Evolutionary conservation across 2,113 vertebrate species (phyloP).

Genomic region (Dasypus novemcinctus): DNA sequence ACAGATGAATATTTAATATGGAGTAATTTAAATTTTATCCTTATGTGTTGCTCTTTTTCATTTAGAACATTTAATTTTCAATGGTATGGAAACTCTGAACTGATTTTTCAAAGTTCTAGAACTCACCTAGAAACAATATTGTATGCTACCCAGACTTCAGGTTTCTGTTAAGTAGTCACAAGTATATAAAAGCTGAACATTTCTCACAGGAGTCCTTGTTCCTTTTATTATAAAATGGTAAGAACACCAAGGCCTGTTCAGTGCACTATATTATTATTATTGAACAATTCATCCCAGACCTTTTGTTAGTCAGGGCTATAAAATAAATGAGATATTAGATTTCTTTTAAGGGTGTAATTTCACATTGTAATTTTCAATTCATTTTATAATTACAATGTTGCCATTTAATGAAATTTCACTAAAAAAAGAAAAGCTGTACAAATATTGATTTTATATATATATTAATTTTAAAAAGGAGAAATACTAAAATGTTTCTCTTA

Average conservation of each 20-base stretch:
- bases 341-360: no score
- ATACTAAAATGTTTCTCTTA: conserved; percentile 1
- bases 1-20: not conserved
- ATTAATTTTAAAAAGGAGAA: not conserved
- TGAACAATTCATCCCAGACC: no score
- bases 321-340: no score
- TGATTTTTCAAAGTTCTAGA: conserved; percentile 20
- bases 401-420: no score
- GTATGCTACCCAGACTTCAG: not conserved
- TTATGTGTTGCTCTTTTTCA: not conserved
- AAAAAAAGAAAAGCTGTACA: no score
- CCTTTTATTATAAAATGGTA: no score
- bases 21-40: not conserved
- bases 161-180: not conserved
- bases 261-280: no score
- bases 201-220: no score
- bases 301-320: no score
- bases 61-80: conserved; percentile 33
- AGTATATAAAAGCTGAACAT: not conserved
- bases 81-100: not conserved
- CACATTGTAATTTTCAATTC: no score
- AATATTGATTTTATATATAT: not conserved
- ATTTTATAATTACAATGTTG: no score
- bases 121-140: not conserved
- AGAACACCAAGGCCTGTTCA: no score